Percentiles rank a stretch among this genome's conserved stretches.
phyloP scores from a whole-genome alignment of 92 coral and sea anemone species.

The Meandrina meandrites region DNA sequence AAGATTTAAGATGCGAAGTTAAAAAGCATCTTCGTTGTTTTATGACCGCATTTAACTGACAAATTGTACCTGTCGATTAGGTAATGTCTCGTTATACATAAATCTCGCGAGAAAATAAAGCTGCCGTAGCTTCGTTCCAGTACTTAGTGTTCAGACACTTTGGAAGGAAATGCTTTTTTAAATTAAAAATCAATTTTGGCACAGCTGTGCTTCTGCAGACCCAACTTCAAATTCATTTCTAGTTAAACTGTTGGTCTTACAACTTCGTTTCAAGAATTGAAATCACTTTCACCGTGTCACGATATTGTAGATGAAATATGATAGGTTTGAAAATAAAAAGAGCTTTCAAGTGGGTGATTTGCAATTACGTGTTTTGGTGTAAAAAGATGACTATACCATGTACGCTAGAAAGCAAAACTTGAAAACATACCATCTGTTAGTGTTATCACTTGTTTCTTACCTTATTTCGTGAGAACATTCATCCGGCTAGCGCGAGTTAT shows the following conservation, averaged over 20 bases:
- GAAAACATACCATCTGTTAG: neutral
- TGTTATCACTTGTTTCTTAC: neutral
- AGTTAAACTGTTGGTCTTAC: neutral
- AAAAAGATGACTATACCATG: neutral
- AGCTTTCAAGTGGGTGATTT: neutral
- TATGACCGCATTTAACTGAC: constrained; percentile 1
- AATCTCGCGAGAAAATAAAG: constrained; percentile 10
- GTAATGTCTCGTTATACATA: constrained; percentile 39
- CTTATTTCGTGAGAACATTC: neutral
- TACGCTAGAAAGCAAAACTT: neutral
- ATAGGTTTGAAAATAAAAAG: neutral
- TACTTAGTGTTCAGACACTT: neutral
- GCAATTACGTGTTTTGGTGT: neutral
- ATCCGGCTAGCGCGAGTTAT: neutral
- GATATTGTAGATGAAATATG: neutral
- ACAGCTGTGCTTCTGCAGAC: neutral
- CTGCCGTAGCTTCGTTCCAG: neutral
- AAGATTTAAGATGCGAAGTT: neutral
- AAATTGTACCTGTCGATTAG: constrained; percentile 41
- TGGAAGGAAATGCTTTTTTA: neutral
- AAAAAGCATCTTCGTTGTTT: neutral
- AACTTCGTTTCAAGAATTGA: neutral
- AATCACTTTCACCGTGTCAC: neutral
- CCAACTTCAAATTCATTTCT: neutral
- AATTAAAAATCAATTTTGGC: neutral